These are phyloP conservation scores for Propithecus perrieri DNA, from an alignment of 2,797 vertebrate species.

Conservation along the genomic window DNA sequence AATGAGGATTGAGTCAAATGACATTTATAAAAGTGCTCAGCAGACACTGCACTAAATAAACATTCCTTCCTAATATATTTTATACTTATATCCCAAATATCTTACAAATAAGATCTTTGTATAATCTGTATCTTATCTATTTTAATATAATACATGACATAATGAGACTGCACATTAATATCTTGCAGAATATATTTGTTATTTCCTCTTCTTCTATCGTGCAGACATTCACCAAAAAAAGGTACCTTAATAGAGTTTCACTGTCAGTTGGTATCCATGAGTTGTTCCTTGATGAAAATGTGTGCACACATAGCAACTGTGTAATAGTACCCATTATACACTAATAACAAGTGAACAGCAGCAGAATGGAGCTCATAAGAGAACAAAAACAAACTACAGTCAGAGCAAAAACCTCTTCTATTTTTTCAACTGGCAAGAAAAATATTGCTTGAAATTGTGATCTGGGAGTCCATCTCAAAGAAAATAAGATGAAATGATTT, in stretches of 20 bases:
- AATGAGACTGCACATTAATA: not conserved
- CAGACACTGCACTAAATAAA: not conserved
- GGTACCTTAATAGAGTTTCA: not conserved
- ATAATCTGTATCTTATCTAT: constrained; percentile 2
- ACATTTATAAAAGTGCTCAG: not conserved
- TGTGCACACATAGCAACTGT: constrained; percentile 15
- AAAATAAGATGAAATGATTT: constrained; percentile 68
- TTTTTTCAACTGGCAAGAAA: constrained; percentile 52
- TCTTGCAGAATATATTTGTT: not conserved
- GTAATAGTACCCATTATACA: constrained; percentile 19
- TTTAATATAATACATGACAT: constrained; percentile 29
- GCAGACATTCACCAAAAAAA: constrained; percentile 43
- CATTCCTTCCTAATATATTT: not conserved
- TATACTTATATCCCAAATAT: not conserved
- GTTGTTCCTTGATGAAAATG: constrained; percentile 31
- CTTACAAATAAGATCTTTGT: not conserved
- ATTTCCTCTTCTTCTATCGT: not conserved
- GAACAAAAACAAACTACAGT: constrained; percentile 48
- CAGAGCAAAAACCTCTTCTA: not conserved
- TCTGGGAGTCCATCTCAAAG: constrained; percentile 48
- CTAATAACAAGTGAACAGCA: constrained; percentile 41
- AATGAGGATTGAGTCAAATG: not conserved
- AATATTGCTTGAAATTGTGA: constrained; percentile 57
- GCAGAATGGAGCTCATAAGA: constrained; percentile 29
- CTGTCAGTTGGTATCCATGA: constrained; percentile 43